Evolutionary conservation across 2,797 vertebrate species (phyloP), one percentile per base, ranked within the genome.

Genomic region (Bovichtus diacanthus): DNA sequence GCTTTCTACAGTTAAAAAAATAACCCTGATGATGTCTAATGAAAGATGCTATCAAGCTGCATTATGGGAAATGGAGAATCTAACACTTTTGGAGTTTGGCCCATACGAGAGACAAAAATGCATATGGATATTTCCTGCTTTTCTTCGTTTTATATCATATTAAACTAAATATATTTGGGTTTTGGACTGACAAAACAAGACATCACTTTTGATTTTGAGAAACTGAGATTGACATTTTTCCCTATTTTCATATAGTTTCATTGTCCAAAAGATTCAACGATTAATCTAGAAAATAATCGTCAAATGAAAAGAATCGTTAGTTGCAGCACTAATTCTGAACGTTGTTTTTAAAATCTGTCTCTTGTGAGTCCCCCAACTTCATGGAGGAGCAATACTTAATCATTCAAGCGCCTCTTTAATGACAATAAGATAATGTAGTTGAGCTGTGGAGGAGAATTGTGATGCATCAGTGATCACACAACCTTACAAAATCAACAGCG

Each of bases 401-500:
- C 5, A 39, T 0, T 16, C 16, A 25, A 31, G 13, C 56, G 44
- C 36, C 13, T 15, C 13, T 53, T 61, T 39, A 50, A 53, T 41
- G 19, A 36, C 19, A 50, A 29, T 39, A n/a, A 43, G 2, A 41
- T 29, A 9, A 31, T 46, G 10, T 59, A 6, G 58, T 5, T 55
- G 12, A 58, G 41, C 69, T 29, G n/a, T 34, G 13, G 18, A 61
- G 53, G 15, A 46, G 15, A 63, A 58, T 0, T 41, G 16, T 41
- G 47, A 50, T 6, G 2, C 13, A 55, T 46, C 21, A 12, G 12
- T 46, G 58, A 70, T 55, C 18, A 21, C 34, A 44, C 15, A 67
- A 64, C 23, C 21, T 64, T 15, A 46, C 23, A 60, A 51, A 70
- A 78, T 34, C 46, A 58, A 6, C 43, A 19, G 46, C 6, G 16